Base-by-base conservation (phyloP, 2,113 vertebrate genomes). In the Chloebia gouldiae region DNA sequence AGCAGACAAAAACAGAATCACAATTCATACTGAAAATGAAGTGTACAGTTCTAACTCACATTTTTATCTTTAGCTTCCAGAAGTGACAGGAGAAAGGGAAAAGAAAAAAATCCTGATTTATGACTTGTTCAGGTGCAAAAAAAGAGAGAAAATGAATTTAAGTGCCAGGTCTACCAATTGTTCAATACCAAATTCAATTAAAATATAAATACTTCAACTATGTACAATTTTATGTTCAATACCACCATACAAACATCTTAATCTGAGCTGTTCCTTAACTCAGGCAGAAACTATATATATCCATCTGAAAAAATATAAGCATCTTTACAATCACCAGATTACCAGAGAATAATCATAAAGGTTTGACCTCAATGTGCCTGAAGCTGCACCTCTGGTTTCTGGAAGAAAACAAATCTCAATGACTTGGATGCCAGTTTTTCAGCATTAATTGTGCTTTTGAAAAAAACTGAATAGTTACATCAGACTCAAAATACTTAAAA, bases 11-110 rank as follows among this genome's bases (percentile, higher is more conserved):
- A 90, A 65, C 2, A 83, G 10, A 31, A 50, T 72, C 57, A 42
- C 25, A 88, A 51, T 33, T 81, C 33, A 20, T 77, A n/a, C 3
- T 66, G 42, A 70, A 90, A 4, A 76, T 3, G 18, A 90, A 77
- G 20, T 0, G 0, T 11, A 61, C 13, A 73, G 35, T 24, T 33
- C 68, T 44, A 2, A 18, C 20, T 35, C 13, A 21, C 1, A 2
- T 63, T 84, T 81, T 86, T 75, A 73, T 28, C 28, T 70, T 79
- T 42, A 78, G 37, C 28, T 83, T 73, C 10, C 53, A 76, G 37
- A 68, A 7, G 19, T 25, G 47, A 63, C 35, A 78, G 13, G 11
- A 21, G 8, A 66, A 91, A 56, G 3, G 3, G 10, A 78, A 37
- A 64, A 79, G 13, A 73, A 91, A 37, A 37, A 22, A 39, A 44